phyloP scores from a whole-genome alignment of 2,888 invertebrate genomes.

The Tineola bisselliella region DNA sequence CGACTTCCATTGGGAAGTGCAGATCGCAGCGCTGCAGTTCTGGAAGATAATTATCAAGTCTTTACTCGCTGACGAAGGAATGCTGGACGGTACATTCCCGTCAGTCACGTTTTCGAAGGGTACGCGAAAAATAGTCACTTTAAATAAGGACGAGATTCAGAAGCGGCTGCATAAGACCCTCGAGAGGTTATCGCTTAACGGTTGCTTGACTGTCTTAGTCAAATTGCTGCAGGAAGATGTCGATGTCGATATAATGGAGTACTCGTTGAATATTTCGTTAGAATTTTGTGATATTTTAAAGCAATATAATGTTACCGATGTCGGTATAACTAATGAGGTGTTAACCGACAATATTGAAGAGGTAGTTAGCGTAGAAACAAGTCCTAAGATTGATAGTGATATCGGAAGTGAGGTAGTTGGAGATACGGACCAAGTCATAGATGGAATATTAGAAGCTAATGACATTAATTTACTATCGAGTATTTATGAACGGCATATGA shows the following conservation, averaged over 20 bases:
- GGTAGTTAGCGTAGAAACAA: constrained; percentile 16
- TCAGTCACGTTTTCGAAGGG: constrained; percentile 82
- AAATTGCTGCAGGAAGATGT: constrained; percentile 74
- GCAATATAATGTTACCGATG: constrained; percentile 57
- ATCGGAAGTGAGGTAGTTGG: constrained; percentile 20
- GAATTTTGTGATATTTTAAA: constrained; percentile 64
- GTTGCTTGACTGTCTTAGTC: constrained; percentile 76
- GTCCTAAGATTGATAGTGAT: constrained; percentile 2
- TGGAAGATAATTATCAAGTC: constrained; percentile 76
- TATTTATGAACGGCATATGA: constrained; percentile 68
- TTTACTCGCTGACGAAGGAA: constrained; percentile 78
- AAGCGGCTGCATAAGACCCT: constrained; percentile 72
- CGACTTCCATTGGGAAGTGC: constrained; percentile 87
- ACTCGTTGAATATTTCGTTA: constrained; percentile 64
- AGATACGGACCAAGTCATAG: constrained; percentile 67
- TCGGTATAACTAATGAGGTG: constrained; percentile 15
- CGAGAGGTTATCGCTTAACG: constrained; percentile 72
- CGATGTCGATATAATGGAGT: constrained; percentile 76
- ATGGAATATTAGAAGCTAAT: constrained; percentile 70
- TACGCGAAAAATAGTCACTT: constrained; percentile 77
- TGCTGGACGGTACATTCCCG: constrained; percentile 84
- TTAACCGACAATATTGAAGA: constrained; percentile 20
- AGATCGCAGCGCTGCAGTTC: constrained; percentile 74
- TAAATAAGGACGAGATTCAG: constrained; percentile 74
- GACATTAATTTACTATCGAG: constrained; percentile 71